Base-by-base conservation (phyloP, 2,888 invertebrate species). In the Tenthredo notha region DNA sequence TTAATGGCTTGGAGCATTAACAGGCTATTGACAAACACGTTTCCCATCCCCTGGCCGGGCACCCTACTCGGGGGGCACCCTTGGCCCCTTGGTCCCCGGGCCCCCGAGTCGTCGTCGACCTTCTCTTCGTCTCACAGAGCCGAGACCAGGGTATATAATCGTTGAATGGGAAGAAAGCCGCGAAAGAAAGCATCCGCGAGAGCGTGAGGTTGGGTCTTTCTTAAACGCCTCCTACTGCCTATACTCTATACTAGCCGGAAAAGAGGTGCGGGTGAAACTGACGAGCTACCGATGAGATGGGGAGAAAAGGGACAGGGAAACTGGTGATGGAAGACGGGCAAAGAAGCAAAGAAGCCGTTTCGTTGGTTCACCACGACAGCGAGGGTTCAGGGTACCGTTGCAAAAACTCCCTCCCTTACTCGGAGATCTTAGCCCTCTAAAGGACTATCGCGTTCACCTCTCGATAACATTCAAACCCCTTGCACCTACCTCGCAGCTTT, bases 1-100 rank as follows among this genome's bases (percentile, higher is more conserved):
- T 94, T 94, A 94, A 94, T 93, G 93, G 93, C 93, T 93, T 92
- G 93, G 92, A 90, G 92, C 93, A 94, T 94, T 94, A 94, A 93
- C 93, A 91, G 92, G 90, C 93, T 92, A 94, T 94, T 94, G 93
- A 93, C 93, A 93, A 93, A 93, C 93, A 92, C 91, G 91, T 91
- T 91, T 90, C 91, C 90, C 91, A 90, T 91, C 84, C 90, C 88
- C 83, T 47, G 18, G 21, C 0, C 58, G 83, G 12, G 67, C 67
- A 29, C 80, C 80, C 80, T 80, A 67, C 83, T 50, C 50, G 67
- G n/a, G n/a, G 37, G 21, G 37, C 61, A 61, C 80, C 61, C 80
- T 80, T 40, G 33, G 82, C 33, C 72, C 47, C 54, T 50, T 50
- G 21, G 47, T 84, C 84, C 85, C 84, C 86, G 70, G 84, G 80